Base-by-base conservation (phyloP, 1,140 invertebrate species). In the Drosophila rufa region DNA sequence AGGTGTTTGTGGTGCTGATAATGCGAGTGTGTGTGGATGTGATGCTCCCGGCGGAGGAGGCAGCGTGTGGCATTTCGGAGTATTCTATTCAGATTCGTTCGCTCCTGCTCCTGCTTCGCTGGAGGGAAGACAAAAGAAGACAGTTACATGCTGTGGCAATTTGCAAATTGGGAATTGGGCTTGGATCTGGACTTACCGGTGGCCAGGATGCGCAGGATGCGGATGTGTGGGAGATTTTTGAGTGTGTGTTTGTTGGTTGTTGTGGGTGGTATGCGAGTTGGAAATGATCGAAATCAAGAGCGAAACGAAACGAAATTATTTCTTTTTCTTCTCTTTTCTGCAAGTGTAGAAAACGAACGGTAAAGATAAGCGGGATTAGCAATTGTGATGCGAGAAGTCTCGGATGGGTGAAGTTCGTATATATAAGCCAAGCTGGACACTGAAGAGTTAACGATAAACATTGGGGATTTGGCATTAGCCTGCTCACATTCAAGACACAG, bases 281-380 rank as follows among this genome's bases (percentile, higher is more conserved):
- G 57, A 78, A 80, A 87, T 86, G 75, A 71, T 86, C 70, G 67
- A 89, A 82, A 86, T 87, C 79, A 86, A 87, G 70, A 86, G 83
- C 66, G 68, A 80, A 87, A 84, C 61, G 74, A 89, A 87, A 87
- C 65, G 45, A 48, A 79, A 67, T 89, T 91, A 91, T 85, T 85
- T 89, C 79, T 91, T 91, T 91, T 91, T 91, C 73, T 91, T 91
- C 82, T 91, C 90, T 80, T 91, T 91, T 91, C 89, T 91, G 89
- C 40, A 91, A 91, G 50, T 80, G 73, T 80, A 91, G 81, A 74
- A 85, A 74, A 85, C 48, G 56, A 75, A 56, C 36, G 36, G 8
- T n/a, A 55, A 40, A 25, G 7, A 14, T 68, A 75, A 82, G 79
- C 70, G 64, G 53, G 45, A 50, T 61, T 81, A 75, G 56, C 69